Base-by-base conservation (phyloP, 2,888 invertebrate genomes). In the Anarsia innoxiella region DNA sequence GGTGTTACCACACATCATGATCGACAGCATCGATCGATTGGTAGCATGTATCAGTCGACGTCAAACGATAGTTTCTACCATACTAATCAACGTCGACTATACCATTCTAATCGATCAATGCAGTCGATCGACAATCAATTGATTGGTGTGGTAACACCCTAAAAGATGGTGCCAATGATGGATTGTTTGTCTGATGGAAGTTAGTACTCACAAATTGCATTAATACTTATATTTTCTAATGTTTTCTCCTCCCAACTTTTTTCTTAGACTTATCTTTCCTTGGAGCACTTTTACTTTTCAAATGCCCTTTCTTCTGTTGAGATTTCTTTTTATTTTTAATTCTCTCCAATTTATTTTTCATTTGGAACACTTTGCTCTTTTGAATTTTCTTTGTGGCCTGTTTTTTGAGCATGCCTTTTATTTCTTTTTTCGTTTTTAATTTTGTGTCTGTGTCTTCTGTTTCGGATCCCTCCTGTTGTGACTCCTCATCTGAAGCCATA, bases 341-440 rank as follows among this genome's bases (percentile, higher is more conserved):
- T 46, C 88, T 87, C 42, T 93, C 92, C 14, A 93, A 56, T 63
- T 89, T 90, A 50, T 89, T 90, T 59, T 94, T 93, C 72, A 87
- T 88, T 76, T 92, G 90, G 56, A 91, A 93, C 0, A 88, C 88
- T 85, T 91, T 93, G 59, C 92, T 94, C 48, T 91, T 91, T 57
- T 92, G 89, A 10, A 93, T 86, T 60, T 90, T 89, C 53, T 91
- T 90, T 0, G 91, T 86, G 0, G 93, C 91, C 62, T 91, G 89
- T 45, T 89, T 88, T 54, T 91, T 92, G 5, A 93, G 80, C 43
- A 89, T 75, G 51, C 84, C 89, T 54, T 92, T 91, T 1, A 94
- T 70, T 53, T 92, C 91, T 64, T 90, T 91, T 59, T 90, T 90
- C 1, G 87, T 83, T 66, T 74, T 68, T 48, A 70, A 54, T 53